A percentile compares a stretch with the other conserved stretches of the same genome.
Evolutionary conservation across 1,140 invertebrate species (phyloP).

Genomic region (Rhagoletis pomonella): DNA sequence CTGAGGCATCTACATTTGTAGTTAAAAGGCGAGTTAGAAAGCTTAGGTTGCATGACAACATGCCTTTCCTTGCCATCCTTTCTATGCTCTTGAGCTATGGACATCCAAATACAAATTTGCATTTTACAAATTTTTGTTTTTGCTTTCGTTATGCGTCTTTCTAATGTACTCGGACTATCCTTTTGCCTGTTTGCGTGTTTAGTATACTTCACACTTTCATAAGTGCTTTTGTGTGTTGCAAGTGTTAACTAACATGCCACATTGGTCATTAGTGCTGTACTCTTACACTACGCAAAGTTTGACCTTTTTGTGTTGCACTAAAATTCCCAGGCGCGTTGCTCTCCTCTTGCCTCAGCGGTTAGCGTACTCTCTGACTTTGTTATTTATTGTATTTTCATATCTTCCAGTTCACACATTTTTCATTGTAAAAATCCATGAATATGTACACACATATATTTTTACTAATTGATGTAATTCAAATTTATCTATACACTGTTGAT

Average conservation of each 20-base stretch:
- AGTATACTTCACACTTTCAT: not conserved
- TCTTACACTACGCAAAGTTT: not conserved
- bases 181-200: not conserved
- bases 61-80: too few relatives aligned
- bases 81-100: too few relatives aligned
- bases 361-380: not conserved
- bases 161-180: not conserved
- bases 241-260: slow-evolving; percentile 33
- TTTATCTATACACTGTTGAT: not conserved
- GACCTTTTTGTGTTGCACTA: slow-evolving; percentile 19
- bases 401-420: too few relatives aligned
- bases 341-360: not conserved
- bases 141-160: not conserved
- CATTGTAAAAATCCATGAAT: not conserved
- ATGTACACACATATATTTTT: not conserved
- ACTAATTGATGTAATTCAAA: not conserved
- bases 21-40: not conserved
- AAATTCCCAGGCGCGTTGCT: too few relatives aligned
- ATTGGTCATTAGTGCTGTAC: not conserved
- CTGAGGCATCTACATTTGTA: not conserved
- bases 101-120: not conserved
- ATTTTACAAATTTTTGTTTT: not conserved
- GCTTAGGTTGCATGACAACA: too few relatives aligned
- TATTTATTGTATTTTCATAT: not conserved
- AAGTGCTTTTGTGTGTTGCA: not conserved